These are phyloP conservation scores for Lagopus muta DNA, from an alignment of 2,113 vertebrate genomes.

Conservation along the genomic window DNA sequence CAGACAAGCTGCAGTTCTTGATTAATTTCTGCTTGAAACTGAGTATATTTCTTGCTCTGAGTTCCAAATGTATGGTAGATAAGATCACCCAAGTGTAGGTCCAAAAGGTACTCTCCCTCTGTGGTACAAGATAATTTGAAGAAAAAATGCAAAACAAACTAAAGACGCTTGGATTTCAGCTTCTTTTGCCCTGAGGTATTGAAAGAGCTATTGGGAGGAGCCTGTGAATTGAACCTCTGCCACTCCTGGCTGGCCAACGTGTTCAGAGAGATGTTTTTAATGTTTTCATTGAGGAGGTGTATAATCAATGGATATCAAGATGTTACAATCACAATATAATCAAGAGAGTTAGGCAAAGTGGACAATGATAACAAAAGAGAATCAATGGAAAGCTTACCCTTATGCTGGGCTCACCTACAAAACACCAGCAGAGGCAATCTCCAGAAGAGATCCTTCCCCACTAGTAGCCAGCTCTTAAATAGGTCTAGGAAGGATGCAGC, in stretches of 20 bases:
- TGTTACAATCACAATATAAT: too few relatives aligned
- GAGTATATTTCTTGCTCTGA: not conserved
- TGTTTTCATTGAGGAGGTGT: not conserved
- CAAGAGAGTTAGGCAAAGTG: too few relatives aligned
- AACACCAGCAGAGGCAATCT: too few relatives aligned
- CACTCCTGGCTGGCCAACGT: not conserved
- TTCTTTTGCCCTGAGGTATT: not conserved
- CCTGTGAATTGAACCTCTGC: not conserved
- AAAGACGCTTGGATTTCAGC: not conserved
- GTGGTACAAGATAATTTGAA: not conserved
- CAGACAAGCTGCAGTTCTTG: not conserved
- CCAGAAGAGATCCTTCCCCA: too few relatives aligned
- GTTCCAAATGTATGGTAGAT: not conserved
- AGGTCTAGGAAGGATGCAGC: too few relatives aligned
- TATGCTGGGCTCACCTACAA: too few relatives aligned
- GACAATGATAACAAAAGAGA: too few relatives aligned
- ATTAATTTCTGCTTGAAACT: not conserved
- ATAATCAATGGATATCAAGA: too few relatives aligned
- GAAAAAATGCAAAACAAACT: not conserved
- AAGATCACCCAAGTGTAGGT: not conserved
- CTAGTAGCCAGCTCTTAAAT: too few relatives aligned
- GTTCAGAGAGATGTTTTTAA: not conserved
- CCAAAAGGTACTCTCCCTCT: not conserved
- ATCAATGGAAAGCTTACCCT: too few relatives aligned
- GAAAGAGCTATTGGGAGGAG: not conserved